Base-by-base conservation (phyloP, 30 jellyfish, hydroid and myxozoan species). In the Hydractinia echinata region DNA sequence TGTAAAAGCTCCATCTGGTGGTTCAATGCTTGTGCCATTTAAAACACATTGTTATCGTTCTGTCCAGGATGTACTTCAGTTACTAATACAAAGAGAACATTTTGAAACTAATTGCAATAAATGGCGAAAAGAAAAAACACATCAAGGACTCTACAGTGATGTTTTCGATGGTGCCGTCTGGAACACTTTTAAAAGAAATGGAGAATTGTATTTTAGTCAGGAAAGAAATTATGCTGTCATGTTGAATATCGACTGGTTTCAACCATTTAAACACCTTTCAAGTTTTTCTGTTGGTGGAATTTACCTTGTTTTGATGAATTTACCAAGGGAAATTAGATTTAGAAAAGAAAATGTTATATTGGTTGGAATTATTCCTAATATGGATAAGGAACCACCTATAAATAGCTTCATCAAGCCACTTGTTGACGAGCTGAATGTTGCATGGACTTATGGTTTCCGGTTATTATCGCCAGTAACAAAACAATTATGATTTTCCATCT, bases 301-400 rank as follows among this genome's bases (percentile, higher is more conserved):
- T 78, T 80, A 80, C 71, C n/a, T 67, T 51, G 88, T 80, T 66
- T 61, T 73, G 21, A 20, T 80, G 84, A 80, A 66, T 61, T 53
- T 80, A 10, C 85, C 84, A 7, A 39, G 88, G 18, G 60, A 71
- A 19, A 73, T 49, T 19, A 80, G 85, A 49, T 80, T 80, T 54
- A 64, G 67, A 66, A 67, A 55, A 67, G 53, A 66, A 80, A 80
- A 80, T 49, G 84, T 80, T 39, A 51, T 61, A 19, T 39, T 3
- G 11, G 8, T 80, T 80, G 88, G 88, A 5, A 80, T 80, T 9
- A 80, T 80, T 9, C 85, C 88, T 8, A 39, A 80, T 73, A 61
- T 80, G 88, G 51, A 61, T 54, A 74, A 80, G 18, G 88, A 80
- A 55, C 88, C 88, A 20, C 54, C 85, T 19, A 80, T 76, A 49